phyloP scores from a whole-genome alignment of 2,113 vertebrate species.

The Anguilla japonica region DNA sequence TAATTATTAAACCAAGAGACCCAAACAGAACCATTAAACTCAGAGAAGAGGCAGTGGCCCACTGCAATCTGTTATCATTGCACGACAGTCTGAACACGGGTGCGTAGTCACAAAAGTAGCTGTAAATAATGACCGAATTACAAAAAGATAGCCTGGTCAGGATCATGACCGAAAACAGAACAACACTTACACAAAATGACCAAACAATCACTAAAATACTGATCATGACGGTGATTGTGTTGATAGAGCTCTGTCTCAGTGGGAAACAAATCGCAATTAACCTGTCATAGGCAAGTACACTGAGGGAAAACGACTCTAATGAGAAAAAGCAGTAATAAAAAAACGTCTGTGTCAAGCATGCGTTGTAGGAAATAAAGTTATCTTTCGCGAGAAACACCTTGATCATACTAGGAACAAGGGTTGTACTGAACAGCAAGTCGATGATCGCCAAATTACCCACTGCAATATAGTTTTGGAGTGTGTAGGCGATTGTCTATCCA shows the following conservation, averaged over 20 bases:
- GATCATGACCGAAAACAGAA: fast-evolving
- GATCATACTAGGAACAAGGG: constrained; percentile 60
- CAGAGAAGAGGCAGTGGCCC: constrained; percentile 28
- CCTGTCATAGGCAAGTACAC: constrained; percentile 63
- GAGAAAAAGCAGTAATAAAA: constrained; percentile 42
- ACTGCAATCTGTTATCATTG: constrained; percentile 55
- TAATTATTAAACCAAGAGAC: constrained; percentile 48
- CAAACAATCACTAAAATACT: constrained; percentile 49
- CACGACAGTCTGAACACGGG: constrained; percentile 64
- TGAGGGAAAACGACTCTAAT: constrained; percentile 56
- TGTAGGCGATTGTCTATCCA: constrained; percentile 48
- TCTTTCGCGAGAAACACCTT: constrained; percentile 53
- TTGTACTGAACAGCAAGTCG: constrained; percentile 53
- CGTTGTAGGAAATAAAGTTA: constrained; percentile 57
- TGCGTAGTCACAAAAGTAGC: constrained; percentile 68
- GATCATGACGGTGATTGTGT: constrained; percentile 54
- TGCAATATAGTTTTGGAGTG: constrained; percentile 63
- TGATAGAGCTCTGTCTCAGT: constrained; percentile 56
- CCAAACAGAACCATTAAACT: background rate
- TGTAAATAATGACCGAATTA: constrained; percentile 54
- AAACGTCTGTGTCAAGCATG: constrained; percentile 60
- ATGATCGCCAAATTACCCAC: constrained; percentile 60
- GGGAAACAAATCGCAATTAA: constrained; percentile 67
- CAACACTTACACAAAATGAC: background rate
- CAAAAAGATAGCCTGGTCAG: constrained; percentile 65